Evolutionary conservation across 2,888 invertebrate genomes (phyloP).

Genomic region (Ptychoptera albimana): DNA sequence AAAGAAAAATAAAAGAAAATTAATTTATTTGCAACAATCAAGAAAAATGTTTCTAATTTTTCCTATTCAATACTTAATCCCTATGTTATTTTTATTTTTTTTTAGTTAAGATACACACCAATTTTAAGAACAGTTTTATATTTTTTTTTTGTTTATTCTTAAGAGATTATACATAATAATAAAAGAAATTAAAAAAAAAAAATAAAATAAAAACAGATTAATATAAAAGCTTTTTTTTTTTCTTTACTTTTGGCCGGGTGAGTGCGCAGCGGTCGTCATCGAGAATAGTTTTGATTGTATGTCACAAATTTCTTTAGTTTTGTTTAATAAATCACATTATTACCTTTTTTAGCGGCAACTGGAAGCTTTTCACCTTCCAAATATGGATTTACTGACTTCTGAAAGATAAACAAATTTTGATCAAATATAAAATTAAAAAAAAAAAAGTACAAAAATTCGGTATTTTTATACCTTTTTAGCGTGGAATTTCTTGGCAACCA

Average conservation of each 20-base stretch:
- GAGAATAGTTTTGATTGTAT: not conserved
- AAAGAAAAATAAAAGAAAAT: too few species aligned
- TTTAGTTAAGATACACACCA: slow-evolving; percentile 1
- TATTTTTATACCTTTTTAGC: slow-evolving; percentile 31
- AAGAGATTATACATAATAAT: slow-evolving; percentile 1
- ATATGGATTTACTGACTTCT: slow-evolving; percentile 52
- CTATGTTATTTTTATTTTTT: too few species aligned
- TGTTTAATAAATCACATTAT: slow-evolving; percentile 35
- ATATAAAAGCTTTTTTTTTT: not conserved
- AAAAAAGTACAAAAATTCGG: not conserved
- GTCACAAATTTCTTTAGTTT: not conserved
- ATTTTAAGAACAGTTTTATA: not conserved
- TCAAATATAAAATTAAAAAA: slow-evolving; percentile 1
- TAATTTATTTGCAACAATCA: too few species aligned
- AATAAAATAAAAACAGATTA: slow-evolving; percentile 1
- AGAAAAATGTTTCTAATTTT: too few species aligned
- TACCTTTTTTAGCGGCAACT: slow-evolving; percentile 86
- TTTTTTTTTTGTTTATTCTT: not conserved
- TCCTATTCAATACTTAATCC: too few species aligned
- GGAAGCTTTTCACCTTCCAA: slow-evolving; percentile 73
- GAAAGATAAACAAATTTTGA: not conserved
- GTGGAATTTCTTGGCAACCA: slow-evolving; percentile 63
- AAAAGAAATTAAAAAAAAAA: not conserved
- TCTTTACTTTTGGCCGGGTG: slow-evolving; percentile 1
- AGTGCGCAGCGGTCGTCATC: not conserved